phyloP scores from a whole-genome alignment of 2,797 vertebrate genomes.

The Galaxias olidus region DNA sequence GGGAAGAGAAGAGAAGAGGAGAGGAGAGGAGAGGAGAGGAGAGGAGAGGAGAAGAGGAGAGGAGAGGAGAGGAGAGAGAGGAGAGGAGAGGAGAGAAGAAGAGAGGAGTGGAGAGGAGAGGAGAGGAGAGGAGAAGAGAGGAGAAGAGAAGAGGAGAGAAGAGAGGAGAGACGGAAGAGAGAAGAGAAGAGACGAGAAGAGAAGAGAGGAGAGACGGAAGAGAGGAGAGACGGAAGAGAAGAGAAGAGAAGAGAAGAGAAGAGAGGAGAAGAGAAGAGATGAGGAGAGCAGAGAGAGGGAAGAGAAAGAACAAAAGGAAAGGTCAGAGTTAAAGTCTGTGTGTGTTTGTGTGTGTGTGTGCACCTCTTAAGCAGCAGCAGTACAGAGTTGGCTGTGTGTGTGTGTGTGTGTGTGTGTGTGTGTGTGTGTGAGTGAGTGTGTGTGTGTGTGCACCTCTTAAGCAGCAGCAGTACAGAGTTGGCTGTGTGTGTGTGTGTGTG shows the following conservation, averaged over 20 bases:
- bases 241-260: background rate
- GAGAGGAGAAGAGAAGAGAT: background rate
- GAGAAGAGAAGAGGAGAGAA: background rate
- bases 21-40: background rate
- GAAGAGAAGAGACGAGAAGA: background rate
- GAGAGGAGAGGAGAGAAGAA: background rate
- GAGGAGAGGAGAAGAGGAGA: background rate
- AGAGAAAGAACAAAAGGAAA: background rate
- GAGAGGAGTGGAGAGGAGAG: background rate
- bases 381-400: constrained; percentile 80
- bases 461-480: constrained; percentile 79
- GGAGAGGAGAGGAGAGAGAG: background rate
- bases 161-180: background rate
- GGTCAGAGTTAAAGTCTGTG: no score
- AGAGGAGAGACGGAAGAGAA: background rate
- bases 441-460: constrained; percentile 72
- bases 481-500: constrained; percentile 42
- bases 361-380: constrained; percentile 82
- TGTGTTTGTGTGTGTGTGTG: background rate
- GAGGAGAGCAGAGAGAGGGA: background rate
- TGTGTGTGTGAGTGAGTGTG: background rate
- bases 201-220: background rate
- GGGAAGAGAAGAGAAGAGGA: background rate
- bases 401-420: constrained; percentile 37
- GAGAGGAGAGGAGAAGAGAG: background rate